These are phyloP conservation scores for Bubalus kerabau DNA, from an alignment of 2,113 vertebrate species.

Conservation along the genomic window DNA sequence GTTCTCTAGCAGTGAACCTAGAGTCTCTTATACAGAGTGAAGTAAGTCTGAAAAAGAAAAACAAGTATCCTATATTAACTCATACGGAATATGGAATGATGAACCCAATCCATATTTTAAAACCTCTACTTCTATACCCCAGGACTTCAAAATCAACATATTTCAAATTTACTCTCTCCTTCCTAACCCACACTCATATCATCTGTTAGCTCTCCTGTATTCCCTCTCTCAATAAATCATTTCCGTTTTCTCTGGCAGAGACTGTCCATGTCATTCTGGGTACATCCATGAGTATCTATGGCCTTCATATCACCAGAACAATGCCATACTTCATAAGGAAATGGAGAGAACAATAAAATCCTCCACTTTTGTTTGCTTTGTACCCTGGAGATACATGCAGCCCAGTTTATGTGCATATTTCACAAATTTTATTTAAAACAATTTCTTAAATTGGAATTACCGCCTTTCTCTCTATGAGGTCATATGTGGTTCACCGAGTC, in stretches of 20 bases:
- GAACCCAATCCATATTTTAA: background rate
- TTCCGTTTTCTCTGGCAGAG: background rate
- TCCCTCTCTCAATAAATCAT: background rate
- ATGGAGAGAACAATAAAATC: background rate
- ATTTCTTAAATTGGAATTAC: background rate
- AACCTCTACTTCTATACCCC: background rate
- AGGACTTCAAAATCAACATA: background rate
- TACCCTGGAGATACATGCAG: background rate
- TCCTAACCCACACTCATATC: background rate
- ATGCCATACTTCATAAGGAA: background rate
- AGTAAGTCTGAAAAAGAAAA: background rate
- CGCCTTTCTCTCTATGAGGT: background rate
- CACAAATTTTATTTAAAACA: background rate
- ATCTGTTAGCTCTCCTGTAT: background rate
- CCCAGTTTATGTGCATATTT: background rate
- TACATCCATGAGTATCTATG: accelerated
- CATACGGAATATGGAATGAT: background rate
- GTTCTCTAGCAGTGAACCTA: background rate
- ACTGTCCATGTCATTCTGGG: background rate
- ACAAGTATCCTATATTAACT: background rate
- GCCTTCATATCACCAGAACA: background rate
- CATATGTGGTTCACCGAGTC: background rate
- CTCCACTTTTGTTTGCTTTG: background rate
- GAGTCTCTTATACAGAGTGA: background rate
- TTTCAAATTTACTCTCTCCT: background rate